These are phyloP conservation scores for Noctua pronuba DNA, from an alignment of 2,888 invertebrate species.

Conservation along the genomic window DNA sequence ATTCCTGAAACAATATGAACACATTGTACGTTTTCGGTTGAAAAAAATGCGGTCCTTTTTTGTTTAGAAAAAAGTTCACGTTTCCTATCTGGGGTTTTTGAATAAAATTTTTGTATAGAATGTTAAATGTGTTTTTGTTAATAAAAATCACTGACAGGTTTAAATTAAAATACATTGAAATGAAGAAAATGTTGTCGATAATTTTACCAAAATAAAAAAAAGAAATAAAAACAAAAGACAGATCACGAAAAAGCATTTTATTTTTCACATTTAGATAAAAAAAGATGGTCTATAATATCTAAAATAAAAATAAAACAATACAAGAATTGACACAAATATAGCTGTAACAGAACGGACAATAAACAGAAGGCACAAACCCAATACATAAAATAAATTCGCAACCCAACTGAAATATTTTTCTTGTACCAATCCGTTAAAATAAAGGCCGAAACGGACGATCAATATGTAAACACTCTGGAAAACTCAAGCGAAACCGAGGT, in stretches of 20 bases:
- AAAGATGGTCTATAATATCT: constrained; percentile 15
- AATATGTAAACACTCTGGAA: neutral
- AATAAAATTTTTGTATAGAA: neutral
- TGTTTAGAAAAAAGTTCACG: neutral
- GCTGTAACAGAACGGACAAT: constrained; percentile 31
- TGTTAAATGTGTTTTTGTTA: neutral
- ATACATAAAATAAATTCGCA: constrained; percentile 8
- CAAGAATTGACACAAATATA: constrained; percentile 34
- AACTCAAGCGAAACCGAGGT: neutral
- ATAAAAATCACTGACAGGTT: neutral
- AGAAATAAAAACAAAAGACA: constrained; percentile 62
- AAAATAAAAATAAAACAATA: constrained; percentile 41
- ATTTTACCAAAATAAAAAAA: constrained; percentile 14
- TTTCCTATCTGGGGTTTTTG: neutral
- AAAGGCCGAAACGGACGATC: neutral
- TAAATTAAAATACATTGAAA: neutral
- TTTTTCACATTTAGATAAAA: constrained; percentile 47
- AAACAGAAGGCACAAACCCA: constrained; percentile 33
- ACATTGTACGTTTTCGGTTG: neutral
- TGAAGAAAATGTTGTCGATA: neutral
- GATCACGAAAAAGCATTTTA: constrained; percentile 62
- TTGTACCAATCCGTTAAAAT: neutral
- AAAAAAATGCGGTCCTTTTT: constrained; percentile 5
- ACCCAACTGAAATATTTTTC: neutral
- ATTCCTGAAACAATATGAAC: constrained; percentile 88